Conservation (phyloP, 2,113 vertebrate genomes). For the Saimiri boliviensis region DNA sequence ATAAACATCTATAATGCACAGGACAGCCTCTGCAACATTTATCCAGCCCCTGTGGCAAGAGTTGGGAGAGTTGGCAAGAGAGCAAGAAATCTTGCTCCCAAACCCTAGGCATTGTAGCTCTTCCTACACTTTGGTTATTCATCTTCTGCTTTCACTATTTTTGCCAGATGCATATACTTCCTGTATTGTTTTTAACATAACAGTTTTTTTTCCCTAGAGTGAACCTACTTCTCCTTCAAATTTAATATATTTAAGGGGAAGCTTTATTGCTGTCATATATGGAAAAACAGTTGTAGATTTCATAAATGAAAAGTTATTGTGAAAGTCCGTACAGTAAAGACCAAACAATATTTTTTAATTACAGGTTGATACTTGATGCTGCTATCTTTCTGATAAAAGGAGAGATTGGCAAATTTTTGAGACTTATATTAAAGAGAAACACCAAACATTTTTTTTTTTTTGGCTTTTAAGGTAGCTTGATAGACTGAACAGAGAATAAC, state of each 20-base stretch:
- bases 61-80: no score
- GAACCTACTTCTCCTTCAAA: neutral
- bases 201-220: fast-evolving
- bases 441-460: neutral
- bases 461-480: neutral
- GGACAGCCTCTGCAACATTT: neutral
- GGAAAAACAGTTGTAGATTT: neutral
- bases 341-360: neutral
- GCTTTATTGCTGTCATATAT: neutral
- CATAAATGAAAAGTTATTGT: neutral
- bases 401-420: neutral
- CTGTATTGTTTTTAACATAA: neutral
- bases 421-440: neutral
- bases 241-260: slow-evolving; percentile 17
- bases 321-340: neutral
- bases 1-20: neutral
- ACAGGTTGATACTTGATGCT: neutral
- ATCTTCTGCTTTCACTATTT: neutral
- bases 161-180: neutral
- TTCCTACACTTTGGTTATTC: neutral
- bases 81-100: no score
- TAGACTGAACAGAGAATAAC: neutral
- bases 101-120: neutral
- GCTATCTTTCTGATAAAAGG: neutral
- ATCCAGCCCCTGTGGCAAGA: neutral